Evolutionary conservation across 2,113 vertebrate species (phyloP), one percentile per base, ranked within the genome.

Genomic region (Poicephalus gulielmi): DNA sequence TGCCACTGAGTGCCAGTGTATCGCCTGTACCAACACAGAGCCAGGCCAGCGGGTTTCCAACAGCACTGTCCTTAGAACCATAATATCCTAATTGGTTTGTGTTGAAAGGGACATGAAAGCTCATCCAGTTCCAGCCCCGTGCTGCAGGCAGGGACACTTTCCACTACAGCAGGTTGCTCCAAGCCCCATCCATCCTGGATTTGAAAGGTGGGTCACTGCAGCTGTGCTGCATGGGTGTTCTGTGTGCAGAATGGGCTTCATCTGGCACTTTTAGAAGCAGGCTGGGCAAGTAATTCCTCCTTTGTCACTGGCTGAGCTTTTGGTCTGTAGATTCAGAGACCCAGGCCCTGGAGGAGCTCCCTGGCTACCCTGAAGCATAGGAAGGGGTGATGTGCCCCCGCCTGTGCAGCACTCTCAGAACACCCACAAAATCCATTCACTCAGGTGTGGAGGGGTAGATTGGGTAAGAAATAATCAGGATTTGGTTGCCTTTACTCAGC

Each of bases 361-460:
- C 13, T 1, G 1, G n/a, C 44, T 15, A 41, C 24, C 3, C 7
- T 15, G 7, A 15, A 35, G 39, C 35, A 0, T 4, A 28, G 31
- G 43, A 30, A 70, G 31, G 49, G 47, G 8, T 1, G 1, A 41
- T 1, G 27, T 10, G 28, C 25, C 31, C 49, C 44, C 53, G 25
- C 39, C n/a, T 9, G 8, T 1, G 47, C 64, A 68, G 44, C 22
- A 18, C 28, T 16, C 64, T 9, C 0, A 0, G 46, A 30, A 5
- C 24, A 7, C 19, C 77, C 74, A 31, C 27, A 19, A 10, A 67
- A 52, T 3, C 10, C 60, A 11, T 7, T 3, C 4, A 1, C 28
- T 28, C 0, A 0, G 44, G 17, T 11, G 3, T 4, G n/a, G 22
- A 46, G 49, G 17, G 22, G 5, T 14, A 2, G 2, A 0, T 22